Evolutionary conservation across 1,140 invertebrate genomes (phyloP), one percentile per base, ranked within the genome.

Genomic region (Cephus cinctus): DNA sequence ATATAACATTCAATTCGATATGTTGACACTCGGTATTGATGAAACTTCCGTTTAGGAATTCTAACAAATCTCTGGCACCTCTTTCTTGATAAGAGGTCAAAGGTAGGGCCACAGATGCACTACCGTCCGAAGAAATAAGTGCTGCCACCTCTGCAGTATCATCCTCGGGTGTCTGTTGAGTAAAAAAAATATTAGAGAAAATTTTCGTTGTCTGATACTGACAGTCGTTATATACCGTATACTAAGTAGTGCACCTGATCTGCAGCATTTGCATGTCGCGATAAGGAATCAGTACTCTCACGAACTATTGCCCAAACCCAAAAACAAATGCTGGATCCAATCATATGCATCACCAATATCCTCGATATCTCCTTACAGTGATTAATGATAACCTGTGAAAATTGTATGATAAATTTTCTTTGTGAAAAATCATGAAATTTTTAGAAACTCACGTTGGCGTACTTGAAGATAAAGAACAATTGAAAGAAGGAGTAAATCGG

Each of bases 401-500:
- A 53, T 36, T 31, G 6, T 35, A 14, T 49, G 1, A n/a, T 9
- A 50, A 43, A 1, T 18, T 35, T 25, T 40, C 39, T n/a, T n/a
- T n/a, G n/a, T n/a, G n/a, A n/a, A n/a, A n/a, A n/a, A n/a, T n/a
- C n/a, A n/a, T n/a, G n/a, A 34, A 14, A 41, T 42, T 47, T 50
- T 18, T 76, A 56, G 48, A 76, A 71, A 52, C 83, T 84, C 66
- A 88, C 85, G 61, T 88, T 88, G 2, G 85, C 87, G 65, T 87
- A 88, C 67, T 89, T 89, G 67, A 88, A 88, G 47, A 86, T 83
- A 59, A 89, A 86, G 69, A 82, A 88, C 2, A 88, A 74, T 52
- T 87, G 81, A 22, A 86, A 70, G 57, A 88, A 86, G 18, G 85
- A 86, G 67, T 86, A 88, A 3, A 84, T 61, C 0, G 86, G 85